Base-by-base conservation (phyloP, 37 sponge, comb jelly and placozoan species). In the Cladorhizidae sp. region DNA sequence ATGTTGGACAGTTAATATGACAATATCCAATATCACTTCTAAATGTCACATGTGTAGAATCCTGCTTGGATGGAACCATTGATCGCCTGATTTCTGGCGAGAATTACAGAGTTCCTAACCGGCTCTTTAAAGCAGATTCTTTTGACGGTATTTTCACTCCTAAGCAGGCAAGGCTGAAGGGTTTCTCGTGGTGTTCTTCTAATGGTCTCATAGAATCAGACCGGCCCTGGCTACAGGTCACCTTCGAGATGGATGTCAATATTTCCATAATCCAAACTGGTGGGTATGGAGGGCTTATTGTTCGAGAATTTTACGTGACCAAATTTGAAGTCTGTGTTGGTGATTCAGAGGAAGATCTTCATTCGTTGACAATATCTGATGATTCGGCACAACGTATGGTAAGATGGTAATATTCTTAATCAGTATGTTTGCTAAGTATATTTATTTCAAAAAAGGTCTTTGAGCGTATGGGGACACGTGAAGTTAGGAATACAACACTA, bases 171-270 rank as follows among this genome's bases (percentile, higher is more conserved):
- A 69, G 81, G 54, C 71, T 69, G 36, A 21, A 2, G 20, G 72
- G 81, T 3, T 21, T 22, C 20, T 43, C 76, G 2, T 83, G 84
- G 84, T 83, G 84, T 64, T 42, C 83, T 32, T 38, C 50, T 36
- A 5, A 45, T 20, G 5, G 11, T 35, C 54, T 45, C 15, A 29
- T 2, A 9, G 9, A 25, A 36, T 15, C 9, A 38, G 29, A 18
- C 0, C 5, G 26, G 14, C 26, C 74, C 12, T 83, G 69, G 69
- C 56, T 83, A 29, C 75, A 83, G 58, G 56, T 83, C n/a, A 52
- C 38, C 25, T 83, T 83, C 74, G 69, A 57, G 25, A 23, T 28
- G 40, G 69, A 74, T 43, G 76, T 83, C 31, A 52, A 40, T 2
- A 74, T 83, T 22, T 50, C 22, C 20, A 7, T 29, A 11, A 26